These are phyloP conservation scores for Beaufortia kweichowensis DNA, from an alignment of 2,113 vertebrate genomes.

Conservation along the genomic window DNA sequence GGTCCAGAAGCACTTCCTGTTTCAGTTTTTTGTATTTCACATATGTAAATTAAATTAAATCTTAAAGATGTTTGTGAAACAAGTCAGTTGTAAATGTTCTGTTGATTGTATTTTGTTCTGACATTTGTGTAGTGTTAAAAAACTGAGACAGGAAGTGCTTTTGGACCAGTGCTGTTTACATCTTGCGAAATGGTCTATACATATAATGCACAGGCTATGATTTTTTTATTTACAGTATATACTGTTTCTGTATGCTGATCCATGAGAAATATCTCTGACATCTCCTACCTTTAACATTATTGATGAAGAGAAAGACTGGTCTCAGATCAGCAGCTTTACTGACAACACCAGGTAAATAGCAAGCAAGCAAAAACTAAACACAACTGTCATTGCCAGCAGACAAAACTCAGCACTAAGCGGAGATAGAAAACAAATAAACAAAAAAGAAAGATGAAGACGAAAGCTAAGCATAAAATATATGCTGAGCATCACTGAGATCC, in stretches of 20 bases:
- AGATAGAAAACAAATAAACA: neutral
- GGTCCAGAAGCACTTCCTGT: too few relatives aligned
- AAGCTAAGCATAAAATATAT: slow-evolving; percentile 64
- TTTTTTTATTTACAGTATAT: too few relatives aligned
- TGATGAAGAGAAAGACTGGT: neutral
- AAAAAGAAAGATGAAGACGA: neutral
- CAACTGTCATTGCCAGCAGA: slow-evolving; percentile 50
- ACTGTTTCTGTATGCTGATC: neutral
- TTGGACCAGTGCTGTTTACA: too few relatives aligned
- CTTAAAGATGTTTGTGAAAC: too few relatives aligned
- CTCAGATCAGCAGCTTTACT: slow-evolving; percentile 21
- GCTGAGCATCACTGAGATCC: slow-evolving; percentile 62
- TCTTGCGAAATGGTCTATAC: too few relatives aligned
- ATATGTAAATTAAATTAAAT: too few relatives aligned
- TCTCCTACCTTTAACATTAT: neutral
- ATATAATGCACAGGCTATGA: too few relatives aligned
- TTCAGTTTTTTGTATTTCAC: too few relatives aligned
- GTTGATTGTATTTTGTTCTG: too few relatives aligned
- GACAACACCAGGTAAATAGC: slow-evolving; percentile 28
- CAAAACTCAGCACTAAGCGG: slow-evolving; percentile 47
- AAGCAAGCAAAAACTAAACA: slow-evolving; percentile 23
- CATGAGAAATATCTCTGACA: slow-evolving; percentile 6
- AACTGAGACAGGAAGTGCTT: too few relatives aligned
- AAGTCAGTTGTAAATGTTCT: too few relatives aligned
- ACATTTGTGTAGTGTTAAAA: too few relatives aligned